Base-by-base conservation (phyloP, 2,888 invertebrate species). In the Auanema sp. region DNA sequence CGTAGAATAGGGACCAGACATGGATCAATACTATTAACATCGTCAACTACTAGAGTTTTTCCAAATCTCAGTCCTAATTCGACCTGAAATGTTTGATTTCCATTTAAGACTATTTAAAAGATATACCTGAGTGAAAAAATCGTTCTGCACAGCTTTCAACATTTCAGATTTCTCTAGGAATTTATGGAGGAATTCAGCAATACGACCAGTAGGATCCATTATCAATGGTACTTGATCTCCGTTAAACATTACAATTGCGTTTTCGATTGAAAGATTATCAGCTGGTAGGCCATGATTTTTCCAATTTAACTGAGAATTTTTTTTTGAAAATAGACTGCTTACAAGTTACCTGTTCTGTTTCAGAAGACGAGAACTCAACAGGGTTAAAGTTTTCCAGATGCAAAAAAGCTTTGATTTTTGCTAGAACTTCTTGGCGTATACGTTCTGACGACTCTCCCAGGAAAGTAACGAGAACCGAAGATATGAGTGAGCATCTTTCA, bases 21-120 rank as follows among this genome's bases (percentile, higher is more conserved):
- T 0, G 90, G 88, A 65, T 89, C 88, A 24, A 90, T 86, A 10
- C 84, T 83, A 77, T 89, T 89, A 3, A 89, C 87, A 77, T 93
- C 92, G 75, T 91, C 90, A 16, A 95, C 88, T 40, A 96, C 88
- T n/a, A 95, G 85, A 1, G 90, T 89, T 85, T 93, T 93, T 1
- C 95, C 94, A 85, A 96, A 91, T 72, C 96, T 90, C 21, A 87
- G 85, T 11, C 86, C 87, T 62, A 87, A 76, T 70, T 87, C 87
- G 25, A 87, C 77, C 51, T 56, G 78, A 81, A 72, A 86, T 85
- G 76, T 85, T 85, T 40, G 80, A 77, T 76, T 86, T 85, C 84
- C 12, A 23, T 24, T 57, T 23, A 33, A 14, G 10, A 11, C 10
- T 1, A 18, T 21, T 33, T 40, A 11, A 41, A 40, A 4, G 8